Conservation (phyloP, 2,797 vertebrate genomes). For the Notolepis coatsorum region DNA sequence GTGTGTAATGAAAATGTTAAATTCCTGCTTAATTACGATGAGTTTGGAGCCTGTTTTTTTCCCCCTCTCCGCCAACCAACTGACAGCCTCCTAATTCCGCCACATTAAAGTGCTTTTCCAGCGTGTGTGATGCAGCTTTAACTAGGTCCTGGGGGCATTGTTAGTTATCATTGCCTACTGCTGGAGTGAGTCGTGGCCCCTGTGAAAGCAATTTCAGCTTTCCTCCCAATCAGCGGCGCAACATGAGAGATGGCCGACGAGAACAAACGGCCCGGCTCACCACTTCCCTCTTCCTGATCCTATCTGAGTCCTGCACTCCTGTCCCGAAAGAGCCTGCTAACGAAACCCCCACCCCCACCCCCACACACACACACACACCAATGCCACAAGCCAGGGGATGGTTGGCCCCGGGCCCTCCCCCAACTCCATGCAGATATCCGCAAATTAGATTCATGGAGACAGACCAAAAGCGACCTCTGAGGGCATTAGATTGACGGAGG, state of each 20-base stretch:
- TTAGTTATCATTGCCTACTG: slow-evolving; percentile 95
- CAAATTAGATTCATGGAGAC: slow-evolving; percentile 83
- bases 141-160: slow-evolving; percentile 95
- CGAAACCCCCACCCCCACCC: slow-evolving; percentile 58
- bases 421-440: slow-evolving; percentile 80
- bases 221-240: slow-evolving; percentile 86
- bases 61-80: slow-evolving; percentile 83
- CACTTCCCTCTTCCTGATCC: slow-evolving; percentile 75
- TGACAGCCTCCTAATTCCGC: slow-evolving; percentile 91
- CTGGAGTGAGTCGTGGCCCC: slow-evolving; percentile 80
- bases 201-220: slow-evolving; percentile 86
- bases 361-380: too few species aligned
- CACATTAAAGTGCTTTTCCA: slow-evolving; percentile 92
- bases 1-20: slow-evolving; percentile 81
- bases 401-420: slow-evolving; percentile 72
- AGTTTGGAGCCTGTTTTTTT: slow-evolving; percentile 81
- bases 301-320: slow-evolving; percentile 80
- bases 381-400: slow-evolving; percentile 69
- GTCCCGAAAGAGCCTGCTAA: slow-evolving; percentile 74
- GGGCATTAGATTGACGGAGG: slow-evolving; percentile 77
- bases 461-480: slow-evolving; percentile 75
- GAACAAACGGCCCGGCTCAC: slow-evolving; percentile 81
- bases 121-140: slow-evolving; percentile 89
- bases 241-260: slow-evolving; percentile 84
- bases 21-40: slow-evolving; percentile 70